Evolutionary conservation across 1,140 invertebrate genomes (phyloP).

Genomic region (Caenorhabditis briggsae): DNA sequence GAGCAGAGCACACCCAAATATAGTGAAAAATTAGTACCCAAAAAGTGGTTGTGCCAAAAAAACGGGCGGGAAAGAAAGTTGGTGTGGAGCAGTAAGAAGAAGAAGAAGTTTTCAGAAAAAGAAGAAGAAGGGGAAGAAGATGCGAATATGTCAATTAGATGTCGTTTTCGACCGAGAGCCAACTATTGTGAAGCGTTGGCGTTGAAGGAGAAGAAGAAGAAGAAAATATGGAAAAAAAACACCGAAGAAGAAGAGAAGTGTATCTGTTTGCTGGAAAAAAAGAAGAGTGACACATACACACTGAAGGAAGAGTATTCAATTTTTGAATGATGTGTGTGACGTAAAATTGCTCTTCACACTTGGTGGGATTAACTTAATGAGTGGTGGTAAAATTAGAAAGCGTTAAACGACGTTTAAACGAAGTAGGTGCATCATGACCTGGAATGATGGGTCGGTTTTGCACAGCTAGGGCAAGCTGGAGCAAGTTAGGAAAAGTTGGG

Average conservation of each 20-base stretch:
- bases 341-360: background rate
- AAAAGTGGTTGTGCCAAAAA: no score
- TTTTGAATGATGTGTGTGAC: slow-evolving; percentile 29
- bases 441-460: no score
- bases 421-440: no score
- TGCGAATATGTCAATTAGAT: slow-evolving; percentile 51
- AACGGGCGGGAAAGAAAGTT: no score
- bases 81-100: no score
- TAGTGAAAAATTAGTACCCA: no score
- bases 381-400: background rate
- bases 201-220: background rate
- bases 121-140: background rate
- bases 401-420: no score
- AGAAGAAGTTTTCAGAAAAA: background rate
- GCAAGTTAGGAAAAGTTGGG: no score
- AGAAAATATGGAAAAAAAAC: background rate
- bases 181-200: background rate
- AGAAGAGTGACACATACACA: background rate
- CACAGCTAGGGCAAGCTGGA: no score
- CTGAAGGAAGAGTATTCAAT: slow-evolving; percentile 29
- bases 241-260: slow-evolving; percentile 6
- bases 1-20: no score
- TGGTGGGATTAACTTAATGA: background rate
- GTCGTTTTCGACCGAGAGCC: slow-evolving; percentile 8
- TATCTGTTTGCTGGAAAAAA: slow-evolving; percentile 9